These are phyloP conservation scores for Cremastinae sp. DNA, from an alignment of 2,888 invertebrate genomes.

Conservation along the genomic window DNA sequence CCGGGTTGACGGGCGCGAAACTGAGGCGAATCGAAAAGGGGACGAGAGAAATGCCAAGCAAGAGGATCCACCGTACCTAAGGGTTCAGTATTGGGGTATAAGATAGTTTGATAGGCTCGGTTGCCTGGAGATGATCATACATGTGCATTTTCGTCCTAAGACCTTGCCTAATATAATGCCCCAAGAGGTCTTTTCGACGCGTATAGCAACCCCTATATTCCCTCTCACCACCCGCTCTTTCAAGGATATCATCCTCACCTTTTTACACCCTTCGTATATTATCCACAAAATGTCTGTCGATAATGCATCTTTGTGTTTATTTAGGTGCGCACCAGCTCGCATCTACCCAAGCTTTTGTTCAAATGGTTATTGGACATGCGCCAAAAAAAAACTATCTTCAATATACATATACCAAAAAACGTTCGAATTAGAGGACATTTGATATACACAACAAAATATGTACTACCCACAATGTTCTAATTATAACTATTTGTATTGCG, in stretches of 20 bases:
- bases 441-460: no score
- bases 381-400: no score
- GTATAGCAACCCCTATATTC: slow-evolving; percentile 50
- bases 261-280: slow-evolving; percentile 38
- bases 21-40: slow-evolving; percentile 58
- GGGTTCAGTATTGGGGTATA: slow-evolving; percentile 62
- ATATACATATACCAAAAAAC: no score
- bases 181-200: slow-evolving; percentile 69
- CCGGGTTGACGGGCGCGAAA: slow-evolving; percentile 70
- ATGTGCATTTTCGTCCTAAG: slow-evolving; percentile 68
- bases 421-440: no score
- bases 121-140: slow-evolving; percentile 74
- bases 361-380: background rate
- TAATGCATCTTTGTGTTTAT: background rate
- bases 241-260: slow-evolving; percentile 32
- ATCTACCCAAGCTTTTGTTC: no score
- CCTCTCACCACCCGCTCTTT: slow-evolving; percentile 14
- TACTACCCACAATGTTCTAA: no score
- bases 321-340: background rate
- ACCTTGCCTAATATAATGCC: slow-evolving; percentile 76
- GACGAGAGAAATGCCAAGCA: slow-evolving; percentile 48
- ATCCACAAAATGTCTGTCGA: slow-evolving; percentile 40
- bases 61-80: slow-evolving; percentile 46
- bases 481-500: no score
- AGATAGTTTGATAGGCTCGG: slow-evolving; percentile 81